Conservation (phyloP, 2,113 vertebrate genomes). For the Sapayoa aenigma region DNA sequence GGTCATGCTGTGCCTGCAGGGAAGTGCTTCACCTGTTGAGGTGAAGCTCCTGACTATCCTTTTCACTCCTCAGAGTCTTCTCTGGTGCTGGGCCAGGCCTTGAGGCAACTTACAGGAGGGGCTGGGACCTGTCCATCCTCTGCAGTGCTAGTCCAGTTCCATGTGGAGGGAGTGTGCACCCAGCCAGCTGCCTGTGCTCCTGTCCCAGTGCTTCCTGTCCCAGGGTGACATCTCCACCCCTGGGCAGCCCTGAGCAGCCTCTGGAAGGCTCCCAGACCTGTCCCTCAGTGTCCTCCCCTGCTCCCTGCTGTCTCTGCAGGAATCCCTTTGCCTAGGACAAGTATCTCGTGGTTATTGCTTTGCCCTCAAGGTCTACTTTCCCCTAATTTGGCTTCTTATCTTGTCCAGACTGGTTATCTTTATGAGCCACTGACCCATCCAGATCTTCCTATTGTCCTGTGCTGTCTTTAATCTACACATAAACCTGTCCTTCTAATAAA, state of each 20-base stretch:
- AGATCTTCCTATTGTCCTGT: neutral
- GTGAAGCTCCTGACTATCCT: neutral
- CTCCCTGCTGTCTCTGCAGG: neutral
- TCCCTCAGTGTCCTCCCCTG: neutral
- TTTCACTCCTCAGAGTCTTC: neutral
- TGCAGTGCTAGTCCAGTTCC: neutral
- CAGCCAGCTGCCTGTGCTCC: neutral
- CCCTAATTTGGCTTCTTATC: neutral
- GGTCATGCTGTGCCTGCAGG: neutral
- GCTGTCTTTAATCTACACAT: neutral
- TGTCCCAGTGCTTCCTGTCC: neutral
- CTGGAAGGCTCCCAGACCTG: neutral
- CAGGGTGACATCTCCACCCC: neutral
- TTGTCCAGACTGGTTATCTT: neutral
- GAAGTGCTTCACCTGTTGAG: neutral
- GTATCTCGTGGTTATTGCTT: neutral
- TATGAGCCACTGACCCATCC: neutral
- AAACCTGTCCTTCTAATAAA: neutral
- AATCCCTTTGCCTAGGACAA: neutral
- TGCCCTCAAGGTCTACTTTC: neutral
- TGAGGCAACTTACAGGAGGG: neutral
- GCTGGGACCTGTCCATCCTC: neutral
- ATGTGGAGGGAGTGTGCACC: fast-evolving
- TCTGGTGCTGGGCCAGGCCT: neutral
- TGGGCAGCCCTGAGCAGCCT: neutral